These are phyloP conservation scores for Pangasius macronema DNA, from an alignment of 2,797 vertebrate genomes.

Conservation along the genomic window DNA sequence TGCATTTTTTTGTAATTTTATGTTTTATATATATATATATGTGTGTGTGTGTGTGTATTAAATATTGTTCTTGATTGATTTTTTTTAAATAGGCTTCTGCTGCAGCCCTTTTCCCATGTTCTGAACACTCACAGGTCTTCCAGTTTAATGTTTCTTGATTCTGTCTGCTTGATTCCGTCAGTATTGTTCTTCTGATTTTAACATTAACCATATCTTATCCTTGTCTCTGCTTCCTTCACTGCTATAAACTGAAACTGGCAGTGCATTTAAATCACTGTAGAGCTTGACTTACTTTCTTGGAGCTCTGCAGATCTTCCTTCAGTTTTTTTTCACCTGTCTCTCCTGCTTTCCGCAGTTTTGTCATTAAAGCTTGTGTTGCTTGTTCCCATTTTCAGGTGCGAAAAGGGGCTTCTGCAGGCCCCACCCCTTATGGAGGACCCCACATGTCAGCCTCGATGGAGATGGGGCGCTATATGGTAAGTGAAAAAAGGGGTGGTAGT, in stretches of 20 bases:
- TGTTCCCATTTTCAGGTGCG: conserved; percentile 76
- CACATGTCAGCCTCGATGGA: conserved; percentile 86
- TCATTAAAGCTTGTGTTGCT: conserved; percentile 22
- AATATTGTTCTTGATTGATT: not conserved
- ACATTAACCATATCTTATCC: conserved; percentile 19
- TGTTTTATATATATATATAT: not conserved
- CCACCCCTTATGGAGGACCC: conserved; percentile 78
- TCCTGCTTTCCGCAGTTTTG: not conserved
- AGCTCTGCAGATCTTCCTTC: conserved; percentile 15
- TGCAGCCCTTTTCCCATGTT: not conserved
- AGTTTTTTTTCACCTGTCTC: not conserved
- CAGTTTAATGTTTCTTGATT: conserved; percentile 19
- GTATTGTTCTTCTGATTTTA: conserved; percentile 17
- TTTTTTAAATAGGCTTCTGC: not conserved
- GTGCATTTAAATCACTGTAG: not conserved
- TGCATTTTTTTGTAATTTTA: not conserved
- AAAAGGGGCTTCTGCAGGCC: conserved; percentile 84
- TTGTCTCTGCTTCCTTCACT: conserved; percentile 19
- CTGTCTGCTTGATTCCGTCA: not conserved
- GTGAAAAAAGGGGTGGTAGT: not conserved
- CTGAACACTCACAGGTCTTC: conserved; percentile 2
- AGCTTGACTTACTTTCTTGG: conserved; percentile 20
- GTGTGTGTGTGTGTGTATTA: too few relatives aligned
- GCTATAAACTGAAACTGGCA: conserved; percentile 16
- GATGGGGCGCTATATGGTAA: conserved; percentile 90